phyloP scores from a whole-genome alignment of 2,888 invertebrate species.

The Clepsis dumicolana region DNA sequence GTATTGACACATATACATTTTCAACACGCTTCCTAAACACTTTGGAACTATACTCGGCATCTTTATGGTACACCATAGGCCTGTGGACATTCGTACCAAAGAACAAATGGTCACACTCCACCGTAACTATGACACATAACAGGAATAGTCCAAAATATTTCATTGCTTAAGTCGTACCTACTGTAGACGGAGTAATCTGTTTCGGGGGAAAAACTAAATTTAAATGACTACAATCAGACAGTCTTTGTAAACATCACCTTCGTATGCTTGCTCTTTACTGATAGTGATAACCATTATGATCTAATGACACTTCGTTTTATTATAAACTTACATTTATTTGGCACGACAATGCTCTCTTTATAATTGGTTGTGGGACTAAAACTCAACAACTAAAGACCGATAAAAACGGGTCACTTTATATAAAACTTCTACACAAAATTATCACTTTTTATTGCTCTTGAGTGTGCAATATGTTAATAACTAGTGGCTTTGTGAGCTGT shows the following conservation, averaged over 20 bases:
- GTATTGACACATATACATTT: slow-evolving; percentile 57
- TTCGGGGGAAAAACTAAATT: not conserved
- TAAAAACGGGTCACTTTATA: too few relatives aligned
- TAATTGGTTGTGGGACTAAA: too few relatives aligned
- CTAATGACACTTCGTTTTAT: not conserved
- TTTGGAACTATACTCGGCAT: slow-evolving; percentile 53
- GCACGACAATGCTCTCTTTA: too few relatives aligned
- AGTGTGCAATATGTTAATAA: too few relatives aligned
- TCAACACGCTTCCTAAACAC: slow-evolving; percentile 67
- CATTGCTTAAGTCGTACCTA: slow-evolving; percentile 56
- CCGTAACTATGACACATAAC: slow-evolving; percentile 53
- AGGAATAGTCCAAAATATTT: slow-evolving; percentile 49
- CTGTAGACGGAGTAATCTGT: not conserved
- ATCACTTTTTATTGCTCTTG: too few relatives aligned
- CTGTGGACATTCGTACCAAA: slow-evolving; percentile 65
- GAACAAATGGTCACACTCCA: slow-evolving; percentile 66
- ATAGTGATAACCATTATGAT: not conserved
- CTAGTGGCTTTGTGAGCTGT: too few relatives aligned
- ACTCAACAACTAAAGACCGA: too few relatives aligned
- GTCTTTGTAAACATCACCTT: slow-evolving; percentile 6
- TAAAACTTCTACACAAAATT: too few relatives aligned
- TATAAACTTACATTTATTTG: not conserved
- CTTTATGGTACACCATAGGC: slow-evolving; percentile 58
- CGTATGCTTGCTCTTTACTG: slow-evolving; percentile 5
- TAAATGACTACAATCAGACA: slow-evolving; percentile 15